Conservation (phyloP, 1,140 invertebrate genomes). For the Papilio dardanus region DNA sequence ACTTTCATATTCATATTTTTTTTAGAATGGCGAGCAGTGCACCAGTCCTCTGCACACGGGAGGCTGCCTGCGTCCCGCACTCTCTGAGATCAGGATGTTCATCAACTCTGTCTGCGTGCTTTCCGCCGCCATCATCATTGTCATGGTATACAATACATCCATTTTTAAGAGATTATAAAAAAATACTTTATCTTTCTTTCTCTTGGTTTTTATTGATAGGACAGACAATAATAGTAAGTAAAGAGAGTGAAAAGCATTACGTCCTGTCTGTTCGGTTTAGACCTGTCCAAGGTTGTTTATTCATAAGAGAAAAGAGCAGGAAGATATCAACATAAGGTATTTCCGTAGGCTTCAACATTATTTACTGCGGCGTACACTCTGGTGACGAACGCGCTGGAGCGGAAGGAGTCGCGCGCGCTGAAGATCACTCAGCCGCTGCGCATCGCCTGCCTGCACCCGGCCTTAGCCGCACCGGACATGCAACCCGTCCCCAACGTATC, state of each 20-base stretch:
- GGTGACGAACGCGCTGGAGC: conserved; percentile 58
- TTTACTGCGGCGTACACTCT: conserved; percentile 63
- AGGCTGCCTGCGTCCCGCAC: conserved; percentile 61
- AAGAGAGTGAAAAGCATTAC: no score
- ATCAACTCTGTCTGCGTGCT: conserved; percentile 58
- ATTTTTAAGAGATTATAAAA: not conserved
- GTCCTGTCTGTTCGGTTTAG: no score
- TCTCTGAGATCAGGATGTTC: conserved; percentile 60
- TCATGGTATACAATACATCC: conserved; percentile 54
- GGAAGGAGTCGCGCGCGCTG: conserved; percentile 38
- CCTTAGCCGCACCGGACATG: conserved; percentile 36
- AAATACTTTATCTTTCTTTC: not conserved
- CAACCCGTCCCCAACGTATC: conserved; percentile 19
- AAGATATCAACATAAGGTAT: not conserved
- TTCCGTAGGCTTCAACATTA: conserved; percentile 61
- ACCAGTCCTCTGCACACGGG: conserved; percentile 47
- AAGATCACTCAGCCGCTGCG: conserved; percentile 58
- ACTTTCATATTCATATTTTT: conserved; percentile 29
- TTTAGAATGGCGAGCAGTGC: conserved; percentile 52
- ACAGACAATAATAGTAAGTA: not conserved
- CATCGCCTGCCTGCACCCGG: conserved; percentile 54
- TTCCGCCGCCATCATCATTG: conserved; percentile 59
- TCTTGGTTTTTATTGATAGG: not conserved
- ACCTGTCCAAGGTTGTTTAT: no score
- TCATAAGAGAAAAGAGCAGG: no score